phyloP scores from a whole-genome alignment of 2,888 invertebrate species.

The Eristalis pertinax region DNA sequence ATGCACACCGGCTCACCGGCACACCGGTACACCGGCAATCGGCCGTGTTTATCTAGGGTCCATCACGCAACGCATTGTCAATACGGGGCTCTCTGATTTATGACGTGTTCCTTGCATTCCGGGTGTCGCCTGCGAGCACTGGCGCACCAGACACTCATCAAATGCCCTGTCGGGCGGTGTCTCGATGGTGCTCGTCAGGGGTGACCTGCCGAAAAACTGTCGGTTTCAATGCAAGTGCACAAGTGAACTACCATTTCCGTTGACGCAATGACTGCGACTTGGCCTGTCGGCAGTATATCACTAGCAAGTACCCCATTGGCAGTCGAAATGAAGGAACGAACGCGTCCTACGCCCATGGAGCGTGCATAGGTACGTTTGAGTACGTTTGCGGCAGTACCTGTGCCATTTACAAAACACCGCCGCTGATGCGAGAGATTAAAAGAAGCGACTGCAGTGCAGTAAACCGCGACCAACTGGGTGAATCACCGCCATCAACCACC shows the following conservation, averaged over 20 bases:
- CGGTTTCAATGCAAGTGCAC: neutral
- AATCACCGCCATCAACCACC: slow-evolving; percentile 51
- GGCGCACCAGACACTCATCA: slow-evolving; percentile 22
- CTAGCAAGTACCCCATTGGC: slow-evolving; percentile 24
- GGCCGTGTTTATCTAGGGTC: slow-evolving; percentile 59
- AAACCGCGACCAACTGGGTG: slow-evolving; percentile 67
- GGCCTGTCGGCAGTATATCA: slow-evolving; percentile 25
- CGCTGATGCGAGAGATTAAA: slow-evolving; percentile 68
- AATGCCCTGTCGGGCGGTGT: slow-evolving; percentile 2
- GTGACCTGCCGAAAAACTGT: slow-evolving; percentile 18
- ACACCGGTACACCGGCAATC: slow-evolving; percentile 1
- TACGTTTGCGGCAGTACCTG: slow-evolving; percentile 29
- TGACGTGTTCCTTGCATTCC: slow-evolving; percentile 48
- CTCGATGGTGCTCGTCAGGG: slow-evolving; percentile 27
- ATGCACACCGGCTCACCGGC: neutral
- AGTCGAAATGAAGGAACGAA: slow-evolving; percentile 8
- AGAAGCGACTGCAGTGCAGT: slow-evolving; percentile 51
- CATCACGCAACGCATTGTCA: slow-evolving; percentile 41
- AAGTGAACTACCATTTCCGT: slow-evolving; percentile 8
- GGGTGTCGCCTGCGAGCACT: slow-evolving; percentile 29
- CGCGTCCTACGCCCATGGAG: slow-evolving; percentile 9
- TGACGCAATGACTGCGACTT: slow-evolving; percentile 6
- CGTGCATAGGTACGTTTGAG: neutral
- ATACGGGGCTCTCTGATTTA: slow-evolving; percentile 52
- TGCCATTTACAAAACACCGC: slow-evolving; percentile 69